These are phyloP conservation scores for Eospalax fontanierii DNA, from an alignment of 2,797 vertebrate genomes.

Conservation along the genomic window DNA sequence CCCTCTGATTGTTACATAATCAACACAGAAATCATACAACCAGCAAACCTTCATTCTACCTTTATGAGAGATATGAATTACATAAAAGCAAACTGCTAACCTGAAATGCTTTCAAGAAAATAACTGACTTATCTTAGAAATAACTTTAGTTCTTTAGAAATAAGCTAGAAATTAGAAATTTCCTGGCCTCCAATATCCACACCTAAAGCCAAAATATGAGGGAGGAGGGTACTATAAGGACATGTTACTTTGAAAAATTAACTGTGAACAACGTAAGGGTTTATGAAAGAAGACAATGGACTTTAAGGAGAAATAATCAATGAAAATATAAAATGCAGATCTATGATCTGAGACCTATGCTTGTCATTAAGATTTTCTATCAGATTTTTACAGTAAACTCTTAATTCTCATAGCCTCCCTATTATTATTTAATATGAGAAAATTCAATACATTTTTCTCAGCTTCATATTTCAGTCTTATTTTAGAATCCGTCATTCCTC, in stretches of 20 bases:
- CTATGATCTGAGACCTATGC: not conserved
- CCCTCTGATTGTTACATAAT: not conserved
- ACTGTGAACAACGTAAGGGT: not conserved
- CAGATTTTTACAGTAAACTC: not conserved
- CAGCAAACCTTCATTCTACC: not conserved
- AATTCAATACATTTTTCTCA: not conserved
- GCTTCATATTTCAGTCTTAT: not conserved
- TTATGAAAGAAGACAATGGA: not conserved
- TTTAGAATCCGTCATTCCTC: not conserved
- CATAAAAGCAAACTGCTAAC: not conserved
- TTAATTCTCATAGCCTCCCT: not conserved
- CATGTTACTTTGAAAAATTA: not conserved
- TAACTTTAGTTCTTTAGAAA: not conserved
- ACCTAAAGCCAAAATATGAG: not conserved
- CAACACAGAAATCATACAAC: not conserved
- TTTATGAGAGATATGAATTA: not conserved
- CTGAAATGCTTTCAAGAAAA: conserved; percentile 17
- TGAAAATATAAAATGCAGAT: not conserved
- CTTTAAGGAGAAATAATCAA: not conserved
- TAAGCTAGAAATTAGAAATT: conserved; percentile 8
- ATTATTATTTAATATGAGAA: conserved; percentile 9
- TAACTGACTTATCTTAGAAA: conserved; percentile 17
- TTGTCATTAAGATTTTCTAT: not conserved
- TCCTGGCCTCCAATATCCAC: not conserved
- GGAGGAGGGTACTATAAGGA: not conserved